A percentile compares a stretch with the other conserved stretches of the same genome.
phyloP scores from a whole-genome alignment of 2,797 vertebrate genomes.

The Pipistrellus pipistrellus region DNA sequence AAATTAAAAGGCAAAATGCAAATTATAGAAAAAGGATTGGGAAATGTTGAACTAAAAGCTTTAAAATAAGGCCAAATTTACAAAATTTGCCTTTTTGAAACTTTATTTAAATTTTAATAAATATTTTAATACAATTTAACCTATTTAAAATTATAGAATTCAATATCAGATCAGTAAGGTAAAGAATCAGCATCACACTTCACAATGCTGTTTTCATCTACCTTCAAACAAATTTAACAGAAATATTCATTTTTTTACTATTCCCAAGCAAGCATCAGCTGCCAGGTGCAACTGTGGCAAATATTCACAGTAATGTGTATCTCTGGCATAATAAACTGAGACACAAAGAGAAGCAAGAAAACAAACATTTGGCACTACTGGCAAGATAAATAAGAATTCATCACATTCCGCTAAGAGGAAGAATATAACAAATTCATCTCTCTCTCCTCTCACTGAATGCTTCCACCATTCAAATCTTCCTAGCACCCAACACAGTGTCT shows the following conservation, averaged over 20 bases:
- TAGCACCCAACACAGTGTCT: neutral
- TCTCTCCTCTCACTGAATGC: neutral
- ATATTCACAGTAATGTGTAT: neutral
- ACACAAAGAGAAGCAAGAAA: slow-evolving; percentile 19
- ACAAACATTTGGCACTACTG: neutral
- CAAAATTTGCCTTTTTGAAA: slow-evolving; percentile 24
- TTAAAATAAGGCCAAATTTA: slow-evolving; percentile 32
- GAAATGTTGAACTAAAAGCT: slow-evolving; percentile 24
- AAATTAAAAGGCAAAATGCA: slow-evolving; percentile 38
- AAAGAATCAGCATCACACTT: neutral
- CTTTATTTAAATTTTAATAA: slow-evolving; percentile 48
- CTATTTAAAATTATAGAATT: slow-evolving; percentile 16
- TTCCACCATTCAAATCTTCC: slow-evolving; percentile 24
- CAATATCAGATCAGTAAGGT: neutral
- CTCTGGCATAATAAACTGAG: neutral
- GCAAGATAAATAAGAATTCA: slow-evolving; percentile 43
- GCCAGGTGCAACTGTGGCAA: neutral
- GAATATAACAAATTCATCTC: neutral
- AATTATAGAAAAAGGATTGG: neutral
- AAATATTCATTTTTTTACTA: neutral
- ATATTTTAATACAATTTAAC: slow-evolving; percentile 54
- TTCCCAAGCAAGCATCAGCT: slow-evolving; percentile 33
- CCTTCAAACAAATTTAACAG: neutral
- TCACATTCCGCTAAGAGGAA: neutral
- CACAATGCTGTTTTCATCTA: neutral